Evolutionary conservation across 2,888 invertebrate species (phyloP).

Genomic region (Agapetus fuscipes): DNA sequence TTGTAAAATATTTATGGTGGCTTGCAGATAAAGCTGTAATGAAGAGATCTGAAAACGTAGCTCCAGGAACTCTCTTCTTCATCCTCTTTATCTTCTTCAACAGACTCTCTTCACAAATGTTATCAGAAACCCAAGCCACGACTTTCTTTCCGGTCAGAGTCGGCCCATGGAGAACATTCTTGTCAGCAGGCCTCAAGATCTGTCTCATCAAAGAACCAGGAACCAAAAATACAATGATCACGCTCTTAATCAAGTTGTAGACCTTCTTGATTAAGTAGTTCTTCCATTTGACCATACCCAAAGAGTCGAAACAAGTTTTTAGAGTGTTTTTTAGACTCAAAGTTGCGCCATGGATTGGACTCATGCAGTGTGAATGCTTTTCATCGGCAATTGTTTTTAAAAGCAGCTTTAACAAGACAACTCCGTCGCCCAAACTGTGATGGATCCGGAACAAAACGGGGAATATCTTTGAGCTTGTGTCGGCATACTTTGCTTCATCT

Average conservation of each 20-base stretch:
- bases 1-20: conserved; percentile 33
- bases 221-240: conserved; percentile 9
- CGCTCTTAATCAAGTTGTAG: neutral
- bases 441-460: conserved; percentile 45
- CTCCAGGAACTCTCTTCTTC: conserved; percentile 27
- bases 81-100: conserved; percentile 31
- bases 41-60: conserved; percentile 39
- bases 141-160: conserved; percentile 35
- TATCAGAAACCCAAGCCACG: conserved; percentile 30
- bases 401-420: conserved; percentile 39
- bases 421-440: conserved; percentile 46
- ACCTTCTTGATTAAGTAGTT: no score
- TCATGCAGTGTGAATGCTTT: no score
- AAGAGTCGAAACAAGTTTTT: conserved; percentile 27
- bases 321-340: no score
- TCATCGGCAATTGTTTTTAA: conserved; percentile 37
- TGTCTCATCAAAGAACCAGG: conserved; percentile 26
- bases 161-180: conserved; percentile 37
- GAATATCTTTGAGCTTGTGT: conserved; percentile 25
- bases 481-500: conserved; percentile 23
- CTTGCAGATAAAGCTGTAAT: conserved; percentile 39
- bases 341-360: no score
- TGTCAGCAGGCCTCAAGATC: conserved; percentile 28
- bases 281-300: no score
- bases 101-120: conserved; percentile 30